A percentile compares a stretch with the other conserved stretches of the same genome.
Conservation (phyloP, 92 coral and sea anemone genomes). For the Epizoanthus ramosus region DNA sequence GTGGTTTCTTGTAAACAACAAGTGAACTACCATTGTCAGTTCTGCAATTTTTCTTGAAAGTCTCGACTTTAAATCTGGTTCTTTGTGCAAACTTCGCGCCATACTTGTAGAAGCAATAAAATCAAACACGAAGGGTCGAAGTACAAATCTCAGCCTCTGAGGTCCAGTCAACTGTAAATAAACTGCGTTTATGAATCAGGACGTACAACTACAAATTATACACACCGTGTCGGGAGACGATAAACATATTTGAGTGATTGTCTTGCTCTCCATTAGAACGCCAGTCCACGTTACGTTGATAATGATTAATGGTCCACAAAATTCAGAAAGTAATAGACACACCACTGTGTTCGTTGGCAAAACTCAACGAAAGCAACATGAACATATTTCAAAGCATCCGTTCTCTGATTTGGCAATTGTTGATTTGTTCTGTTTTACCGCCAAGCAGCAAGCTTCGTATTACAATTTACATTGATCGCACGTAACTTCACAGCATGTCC, state of each 20-base stretch:
- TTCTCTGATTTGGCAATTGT: too few species aligned
- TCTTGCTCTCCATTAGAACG: too few species aligned
- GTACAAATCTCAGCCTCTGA: not conserved
- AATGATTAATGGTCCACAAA: not conserved
- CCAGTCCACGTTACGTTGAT: too few species aligned
- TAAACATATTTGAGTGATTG: too few species aligned
- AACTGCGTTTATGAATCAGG: not conserved
- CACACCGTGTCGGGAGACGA: too few species aligned
- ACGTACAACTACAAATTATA: too few species aligned
- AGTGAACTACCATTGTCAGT: slow-evolving; percentile 90
- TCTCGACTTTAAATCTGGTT: slow-evolving; percentile 72
- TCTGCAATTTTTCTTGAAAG: slow-evolving; percentile 97
- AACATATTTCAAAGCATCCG: too few species aligned
- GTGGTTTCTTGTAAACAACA: slow-evolving; percentile 93
- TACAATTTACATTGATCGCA: too few species aligned
- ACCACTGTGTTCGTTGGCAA: not conserved
- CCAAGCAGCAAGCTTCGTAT: too few species aligned
- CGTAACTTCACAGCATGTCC: too few species aligned
- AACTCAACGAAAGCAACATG: not conserved
- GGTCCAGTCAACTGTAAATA: not conserved
- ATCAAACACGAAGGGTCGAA: not conserved
- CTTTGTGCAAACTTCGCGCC: slow-evolving; percentile 35
- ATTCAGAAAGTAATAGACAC: not conserved
- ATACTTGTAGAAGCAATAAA: not conserved
- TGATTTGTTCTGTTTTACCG: too few species aligned